Percentiles rank a stretch among this genome's conserved stretches.
phyloP scores from a whole-genome alignment of 2,888 invertebrate species.

The Lepetodrilus schrolli region DNA sequence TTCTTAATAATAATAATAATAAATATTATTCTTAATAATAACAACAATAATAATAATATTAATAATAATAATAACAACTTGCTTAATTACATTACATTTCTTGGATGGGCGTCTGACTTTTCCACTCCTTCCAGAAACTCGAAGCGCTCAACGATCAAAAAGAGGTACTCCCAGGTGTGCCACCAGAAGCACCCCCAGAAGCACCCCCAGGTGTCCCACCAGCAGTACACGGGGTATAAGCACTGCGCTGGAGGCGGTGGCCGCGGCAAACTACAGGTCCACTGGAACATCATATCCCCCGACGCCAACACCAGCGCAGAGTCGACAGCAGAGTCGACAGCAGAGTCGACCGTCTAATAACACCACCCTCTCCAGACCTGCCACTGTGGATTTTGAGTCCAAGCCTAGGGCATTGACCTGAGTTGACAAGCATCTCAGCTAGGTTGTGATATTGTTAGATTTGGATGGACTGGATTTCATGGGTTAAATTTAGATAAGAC shows the following conservation, averaged over 20 bases:
- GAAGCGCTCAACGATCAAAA: background rate
- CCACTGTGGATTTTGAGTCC: too few species aligned
- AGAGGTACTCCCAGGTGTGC: background rate
- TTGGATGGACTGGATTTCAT: too few species aligned
- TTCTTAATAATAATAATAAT: too few species aligned
- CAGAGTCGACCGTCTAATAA: background rate
- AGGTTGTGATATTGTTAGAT: too few species aligned
- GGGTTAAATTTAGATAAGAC: too few species aligned
- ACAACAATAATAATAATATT: too few species aligned
- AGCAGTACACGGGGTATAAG: background rate
- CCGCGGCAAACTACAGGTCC: conserved; percentile 31
- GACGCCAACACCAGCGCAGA: background rate
- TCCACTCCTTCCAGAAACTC: background rate
- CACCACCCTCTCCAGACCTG: background rate
- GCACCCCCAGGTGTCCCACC: background rate
- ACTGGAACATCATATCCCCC: background rate
- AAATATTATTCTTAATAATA: too few species aligned
- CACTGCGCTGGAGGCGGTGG: conserved; percentile 33
- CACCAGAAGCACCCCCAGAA: background rate
- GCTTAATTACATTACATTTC: too few species aligned
- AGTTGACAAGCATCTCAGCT: too few species aligned
- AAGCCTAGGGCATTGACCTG: too few species aligned
- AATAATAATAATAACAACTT: too few species aligned
- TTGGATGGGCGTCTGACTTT: too few species aligned
- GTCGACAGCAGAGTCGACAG: background rate